phyloP scores from a whole-genome alignment of 2,113 vertebrate species.

The Cyprinus carpio region DNA sequence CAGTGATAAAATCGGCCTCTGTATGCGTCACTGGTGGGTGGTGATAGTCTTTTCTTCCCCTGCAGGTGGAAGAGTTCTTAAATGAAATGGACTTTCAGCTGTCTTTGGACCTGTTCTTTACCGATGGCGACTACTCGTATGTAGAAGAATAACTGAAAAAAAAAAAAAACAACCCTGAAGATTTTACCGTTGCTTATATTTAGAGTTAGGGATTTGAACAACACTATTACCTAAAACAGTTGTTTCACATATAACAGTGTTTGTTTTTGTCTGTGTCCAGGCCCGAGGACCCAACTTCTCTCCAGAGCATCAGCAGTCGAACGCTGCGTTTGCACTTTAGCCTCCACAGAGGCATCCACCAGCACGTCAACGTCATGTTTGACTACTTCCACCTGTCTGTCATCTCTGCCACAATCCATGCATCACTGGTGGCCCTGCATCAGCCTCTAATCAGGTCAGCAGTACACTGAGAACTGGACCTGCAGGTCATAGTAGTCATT shows the following conservation, averaged over 20 bases:
- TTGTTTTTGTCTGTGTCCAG: constrained; percentile 65
- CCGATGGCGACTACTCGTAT: constrained; percentile 97
- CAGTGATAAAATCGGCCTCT: background rate
- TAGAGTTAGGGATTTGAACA: background rate
- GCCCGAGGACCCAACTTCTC: constrained; percentile 85
- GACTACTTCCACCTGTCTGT: constrained; percentile 99
- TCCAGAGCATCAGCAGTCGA: constrained; percentile 96
- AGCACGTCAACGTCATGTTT: constrained; percentile 98
- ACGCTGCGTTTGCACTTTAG: constrained; percentile 95
- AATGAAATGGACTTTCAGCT: constrained; percentile 95
- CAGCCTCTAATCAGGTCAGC: constrained; percentile 95
- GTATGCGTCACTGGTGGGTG: background rate
- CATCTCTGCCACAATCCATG: constrained; percentile 91
- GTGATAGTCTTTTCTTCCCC: constrained; percentile 63
- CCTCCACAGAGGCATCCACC: constrained; percentile 92
- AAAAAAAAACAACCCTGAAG: too few species aligned
- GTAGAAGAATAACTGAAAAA: constrained; percentile 64
- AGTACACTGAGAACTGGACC: background rate
- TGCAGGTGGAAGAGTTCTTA: constrained; percentile 93
- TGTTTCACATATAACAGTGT: background rate
- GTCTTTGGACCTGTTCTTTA: constrained; percentile 92
- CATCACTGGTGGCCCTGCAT: constrained; percentile 94
- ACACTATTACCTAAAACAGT: background rate
- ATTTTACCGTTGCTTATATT: background rate
- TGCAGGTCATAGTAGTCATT: background rate